These are phyloP conservation scores for Crematogaster levior DNA, from an alignment of 2,888 invertebrate species.

Conservation along the genomic window DNA sequence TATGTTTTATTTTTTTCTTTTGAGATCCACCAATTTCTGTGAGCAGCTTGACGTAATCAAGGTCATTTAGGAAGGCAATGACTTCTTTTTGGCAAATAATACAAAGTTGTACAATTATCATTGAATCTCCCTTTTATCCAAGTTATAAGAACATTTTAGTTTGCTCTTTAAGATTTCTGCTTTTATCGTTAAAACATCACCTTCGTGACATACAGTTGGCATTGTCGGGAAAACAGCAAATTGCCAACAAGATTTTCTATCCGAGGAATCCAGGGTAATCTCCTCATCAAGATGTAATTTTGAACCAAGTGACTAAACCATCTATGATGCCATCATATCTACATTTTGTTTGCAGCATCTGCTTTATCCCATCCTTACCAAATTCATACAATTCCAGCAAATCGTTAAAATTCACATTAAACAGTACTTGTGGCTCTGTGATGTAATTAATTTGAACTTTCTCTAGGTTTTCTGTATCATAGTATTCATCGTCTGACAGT, in stretches of 20 bases:
- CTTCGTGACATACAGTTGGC: no score
- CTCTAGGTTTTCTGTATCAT: slow-evolving; percentile 90
- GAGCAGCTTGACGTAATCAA: no score
- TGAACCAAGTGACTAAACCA: slow-evolving; percentile 91
- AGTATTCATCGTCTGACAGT: slow-evolving; percentile 87
- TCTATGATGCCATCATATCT: slow-evolving; percentile 87
- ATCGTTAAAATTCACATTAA: slow-evolving; percentile 89
- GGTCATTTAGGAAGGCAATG: no score
- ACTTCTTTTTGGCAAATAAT: no score
- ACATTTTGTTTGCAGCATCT: slow-evolving; percentile 84
- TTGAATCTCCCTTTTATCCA: slow-evolving; percentile 81
- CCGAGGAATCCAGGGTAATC: no score
- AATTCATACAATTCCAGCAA: slow-evolving; percentile 83
- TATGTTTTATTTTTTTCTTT: slow-evolving; percentile 74
- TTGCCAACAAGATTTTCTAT: no score
- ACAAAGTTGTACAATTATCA: slow-evolving; percentile 81
- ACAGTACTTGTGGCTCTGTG: slow-evolving; percentile 87
- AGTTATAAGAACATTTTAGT: slow-evolving; percentile 79
- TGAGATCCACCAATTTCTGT: no score
- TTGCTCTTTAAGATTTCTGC: slow-evolving; percentile 71
- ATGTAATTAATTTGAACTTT: slow-evolving; percentile 87
- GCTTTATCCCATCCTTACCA: slow-evolving; percentile 82
- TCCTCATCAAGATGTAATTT: slow-evolving; percentile 90
- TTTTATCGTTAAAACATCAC: no score
- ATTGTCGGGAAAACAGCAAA: no score